Base-by-base conservation (phyloP, 2,113 vertebrate species). In the Pitta sordida region DNA sequence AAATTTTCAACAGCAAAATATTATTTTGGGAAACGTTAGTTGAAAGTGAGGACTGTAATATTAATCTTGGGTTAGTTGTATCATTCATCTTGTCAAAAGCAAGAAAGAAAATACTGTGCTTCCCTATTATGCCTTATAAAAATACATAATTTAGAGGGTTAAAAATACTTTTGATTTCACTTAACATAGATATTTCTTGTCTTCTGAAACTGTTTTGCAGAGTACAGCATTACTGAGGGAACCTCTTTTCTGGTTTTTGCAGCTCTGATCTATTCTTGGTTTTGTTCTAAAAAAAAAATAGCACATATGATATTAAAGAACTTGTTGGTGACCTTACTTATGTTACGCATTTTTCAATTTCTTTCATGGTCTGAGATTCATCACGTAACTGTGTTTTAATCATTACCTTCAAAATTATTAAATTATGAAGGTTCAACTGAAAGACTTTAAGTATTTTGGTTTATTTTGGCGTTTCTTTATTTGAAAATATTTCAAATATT, bases 1-100 rank as follows among this genome's bases (percentile, higher is more conserved):
- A 36, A 90, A 62, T 83, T 95, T 83, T 86, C 93, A 86, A 56
- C 49, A 83, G 37, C 27, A 80, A 88, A 91, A 49, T 52, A 53
- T 48, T 9, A 62, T 60, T 79, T 75, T 21, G 36, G 75, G 62
- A 94, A 76, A 64, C 3, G 3, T n/a, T 76, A 53, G 20, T 68
- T 76, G 63, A 76, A 93, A 80, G 53, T 69, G 30, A 43, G 27
- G 34, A 56, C 39, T 49, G 29, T 26, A 49, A 48, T 69, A 76
- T 48, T 83, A 53, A 92, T 88, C 29, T 74, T 53, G 10, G 19
- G 27, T 77, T 90, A 49, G 39, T 63, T 51, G 11, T 36, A 24
- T 53, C 20, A 71, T 85, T 82, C 63, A 48, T 46, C 48, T 69
- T 52, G 27, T 68, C 26, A 41, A 30, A 46, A 86, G 11, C 49